Percentiles rank a stretch among this genome's conserved stretches.
These are phyloP conservation scores for Eulemur albifrons DNA, from an alignment of 2,797 vertebrate species.

Conservation along the genomic window DNA sequence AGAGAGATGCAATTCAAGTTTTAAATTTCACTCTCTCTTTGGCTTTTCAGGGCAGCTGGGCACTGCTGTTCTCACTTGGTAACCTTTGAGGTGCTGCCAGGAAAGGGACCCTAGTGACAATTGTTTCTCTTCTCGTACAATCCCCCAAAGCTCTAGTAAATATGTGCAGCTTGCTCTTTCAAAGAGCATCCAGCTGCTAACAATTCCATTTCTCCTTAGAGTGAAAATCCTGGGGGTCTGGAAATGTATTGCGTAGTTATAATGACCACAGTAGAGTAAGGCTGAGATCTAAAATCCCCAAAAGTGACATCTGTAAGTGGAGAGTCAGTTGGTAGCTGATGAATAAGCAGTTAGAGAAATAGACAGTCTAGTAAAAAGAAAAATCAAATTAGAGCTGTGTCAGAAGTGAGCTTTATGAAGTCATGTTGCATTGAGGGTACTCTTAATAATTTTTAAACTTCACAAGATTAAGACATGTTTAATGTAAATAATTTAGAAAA, in stretches of 20 bases:
- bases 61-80: conserved; percentile 66
- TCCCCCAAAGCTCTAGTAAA: conserved; percentile 47
- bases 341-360: background rate
- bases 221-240: conserved; percentile 46
- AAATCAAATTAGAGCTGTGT: background rate
- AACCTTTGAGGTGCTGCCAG: conserved; percentile 70
- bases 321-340: background rate
- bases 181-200: conserved; percentile 68
- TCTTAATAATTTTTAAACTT: background rate
- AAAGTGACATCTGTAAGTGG: background rate
- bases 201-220: conserved; percentile 57
- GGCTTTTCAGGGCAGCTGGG: conserved; percentile 62
- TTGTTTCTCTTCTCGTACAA: conserved; percentile 37
- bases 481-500: background rate
- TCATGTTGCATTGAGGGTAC: background rate
- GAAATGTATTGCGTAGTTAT: conserved; percentile 2
- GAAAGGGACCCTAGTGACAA: conserved; percentile 64
- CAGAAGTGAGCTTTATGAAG: background rate
- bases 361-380: background rate
- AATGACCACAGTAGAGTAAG: background rate
- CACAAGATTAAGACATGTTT: background rate
- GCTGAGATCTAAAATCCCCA: conserved; percentile 1
- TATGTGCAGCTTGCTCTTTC: conserved; percentile 40
- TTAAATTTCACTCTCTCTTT: conserved; percentile 54
- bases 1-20: conserved; percentile 65